phyloP scores from a whole-genome alignment of 1,140 invertebrate species.

The Elymnias hypermnestra region DNA sequence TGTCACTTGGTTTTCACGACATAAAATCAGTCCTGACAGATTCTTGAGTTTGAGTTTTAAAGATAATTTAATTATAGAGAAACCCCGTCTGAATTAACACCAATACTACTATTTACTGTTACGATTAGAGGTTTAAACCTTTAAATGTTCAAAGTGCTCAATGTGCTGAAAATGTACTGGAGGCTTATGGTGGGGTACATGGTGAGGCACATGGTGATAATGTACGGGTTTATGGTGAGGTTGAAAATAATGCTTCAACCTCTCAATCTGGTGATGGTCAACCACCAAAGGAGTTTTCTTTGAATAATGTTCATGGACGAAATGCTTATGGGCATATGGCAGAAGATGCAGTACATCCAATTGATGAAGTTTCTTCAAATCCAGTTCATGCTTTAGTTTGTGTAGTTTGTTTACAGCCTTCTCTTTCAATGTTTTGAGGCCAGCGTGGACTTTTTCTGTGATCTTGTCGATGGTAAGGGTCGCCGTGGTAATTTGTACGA shows the following conservation, averaged over 20 bases:
- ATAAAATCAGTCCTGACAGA: no score
- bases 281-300: conserved; percentile 30
- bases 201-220: conserved; percentile 1
- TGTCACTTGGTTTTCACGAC: no score
- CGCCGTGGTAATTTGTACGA: conserved; percentile 26
- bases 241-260: conserved; percentile 38
- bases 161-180: conserved; percentile 13
- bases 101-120: no score
- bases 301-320: conserved; percentile 29
- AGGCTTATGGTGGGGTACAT: neutral
- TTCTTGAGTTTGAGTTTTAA: no score
- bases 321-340: conserved; percentile 33
- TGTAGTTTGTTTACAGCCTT: conserved; percentile 40
- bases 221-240: conserved; percentile 20
- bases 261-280: conserved; percentile 31
- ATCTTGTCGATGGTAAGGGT: conserved; percentile 38
- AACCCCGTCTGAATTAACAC: no score
- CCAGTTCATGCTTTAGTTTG: conserved; percentile 43
- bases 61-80: no score
- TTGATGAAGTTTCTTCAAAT: conserved; percentile 44
- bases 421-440: conserved; percentile 40
- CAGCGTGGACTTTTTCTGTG: conserved; percentile 36
- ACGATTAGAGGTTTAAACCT: no score
- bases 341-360: conserved; percentile 32
- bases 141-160: conserved; percentile 15